Conservation (phyloP, 2,797 vertebrate genomes). For the Buceros bicornis region DNA sequence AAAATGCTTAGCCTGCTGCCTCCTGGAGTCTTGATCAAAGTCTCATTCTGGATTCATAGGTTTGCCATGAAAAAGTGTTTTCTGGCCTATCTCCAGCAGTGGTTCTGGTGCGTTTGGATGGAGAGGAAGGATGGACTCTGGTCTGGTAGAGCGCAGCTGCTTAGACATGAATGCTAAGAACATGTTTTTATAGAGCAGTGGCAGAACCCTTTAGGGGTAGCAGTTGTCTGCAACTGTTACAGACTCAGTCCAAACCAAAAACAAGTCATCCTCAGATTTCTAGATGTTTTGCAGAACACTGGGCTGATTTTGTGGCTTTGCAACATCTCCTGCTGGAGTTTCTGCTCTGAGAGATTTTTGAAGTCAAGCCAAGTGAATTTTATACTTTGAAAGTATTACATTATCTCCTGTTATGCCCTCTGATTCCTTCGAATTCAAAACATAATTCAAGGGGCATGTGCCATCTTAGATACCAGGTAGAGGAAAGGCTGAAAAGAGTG, state of each 20-base stretch:
- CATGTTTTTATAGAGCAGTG: not conserved
- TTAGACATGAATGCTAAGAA: not conserved
- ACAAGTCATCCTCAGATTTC: not conserved
- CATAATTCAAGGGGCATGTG: not conserved
- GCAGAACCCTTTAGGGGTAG: not conserved
- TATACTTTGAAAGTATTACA: not conserved
- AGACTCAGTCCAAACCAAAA: not conserved
- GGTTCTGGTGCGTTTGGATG: not conserved
- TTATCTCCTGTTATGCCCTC: not conserved
- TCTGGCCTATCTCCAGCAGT: not conserved
- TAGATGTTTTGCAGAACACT: not conserved
- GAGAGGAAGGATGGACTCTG: not conserved
- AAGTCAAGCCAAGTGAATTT: not conserved
- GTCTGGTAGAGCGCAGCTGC: not conserved
- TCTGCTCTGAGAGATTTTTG: not conserved
- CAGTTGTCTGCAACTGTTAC: not conserved
- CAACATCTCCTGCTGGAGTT: not conserved
- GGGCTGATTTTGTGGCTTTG: not conserved
- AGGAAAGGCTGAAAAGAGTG: not conserved
- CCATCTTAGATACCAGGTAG: not conserved
- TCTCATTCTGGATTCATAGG: not conserved
- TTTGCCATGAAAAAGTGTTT: not conserved
- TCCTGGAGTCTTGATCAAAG: not conserved
- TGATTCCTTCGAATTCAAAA: not conserved
- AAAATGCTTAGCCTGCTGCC: not conserved